Evolutionary conservation across 1,140 invertebrate genomes (phyloP).

Genomic region (Drosophila cardini): DNA sequence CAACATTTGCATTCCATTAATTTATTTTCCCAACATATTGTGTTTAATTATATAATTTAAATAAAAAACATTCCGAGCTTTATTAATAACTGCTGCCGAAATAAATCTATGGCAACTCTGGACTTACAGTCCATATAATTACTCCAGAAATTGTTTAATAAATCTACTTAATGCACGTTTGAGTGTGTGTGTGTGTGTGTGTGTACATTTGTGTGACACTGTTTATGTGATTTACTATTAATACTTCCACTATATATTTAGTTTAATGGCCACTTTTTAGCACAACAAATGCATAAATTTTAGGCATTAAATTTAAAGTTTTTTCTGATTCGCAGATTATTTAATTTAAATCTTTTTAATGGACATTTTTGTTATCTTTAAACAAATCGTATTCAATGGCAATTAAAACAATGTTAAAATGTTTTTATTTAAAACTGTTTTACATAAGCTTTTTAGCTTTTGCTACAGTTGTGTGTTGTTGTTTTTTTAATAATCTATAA

Average conservation of each 20-base stretch:
- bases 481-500: too few species aligned
- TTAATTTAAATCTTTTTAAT: neutral
- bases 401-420: too few species aligned
- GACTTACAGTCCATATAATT: slow-evolving; percentile 27
- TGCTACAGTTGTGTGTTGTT: too few species aligned
- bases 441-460: too few species aligned
- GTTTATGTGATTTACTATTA: slow-evolving; percentile 2
- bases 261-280: neutral
- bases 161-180: slow-evolving; percentile 17
- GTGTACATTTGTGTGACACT: neutral
- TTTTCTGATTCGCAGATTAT: neutral
- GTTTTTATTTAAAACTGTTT: too few species aligned
- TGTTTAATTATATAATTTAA: slow-evolving; percentile 56
- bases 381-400: too few species aligned
- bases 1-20: slow-evolving; percentile 68
- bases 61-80: slow-evolving; percentile 39
- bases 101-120: slow-evolving; percentile 23
- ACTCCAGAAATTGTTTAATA: slow-evolving; percentile 1
- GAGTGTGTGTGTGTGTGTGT: neutral
- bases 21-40: slow-evolving; percentile 61
- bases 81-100: slow-evolving; percentile 30
- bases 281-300: neutral
- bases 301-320: neutral
- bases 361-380: too few species aligned
- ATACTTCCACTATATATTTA: neutral